Evolutionary conservation across 2,113 vertebrate genomes (phyloP).

Genomic region (Scortum barcoo): DNA sequence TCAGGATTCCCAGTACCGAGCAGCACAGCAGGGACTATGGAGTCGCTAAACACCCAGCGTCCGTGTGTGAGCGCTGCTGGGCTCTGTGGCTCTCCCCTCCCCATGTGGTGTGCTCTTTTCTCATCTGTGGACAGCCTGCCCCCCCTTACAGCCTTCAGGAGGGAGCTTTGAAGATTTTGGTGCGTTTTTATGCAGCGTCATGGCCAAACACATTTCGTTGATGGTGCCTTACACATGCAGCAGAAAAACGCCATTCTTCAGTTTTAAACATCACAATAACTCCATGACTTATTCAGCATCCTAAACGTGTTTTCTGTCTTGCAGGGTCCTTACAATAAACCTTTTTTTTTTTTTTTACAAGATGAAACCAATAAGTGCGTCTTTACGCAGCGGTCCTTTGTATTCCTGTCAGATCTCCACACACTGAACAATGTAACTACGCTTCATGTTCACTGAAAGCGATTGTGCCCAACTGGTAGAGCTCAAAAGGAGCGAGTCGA

Average conservation of each 20-base stretch:
- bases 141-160: no score
- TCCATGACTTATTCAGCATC: not conserved
- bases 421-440: not conserved
- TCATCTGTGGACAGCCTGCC: not conserved
- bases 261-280: not conserved
- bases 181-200: slow-evolving; percentile 57
- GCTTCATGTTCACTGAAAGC: slow-evolving; percentile 1
- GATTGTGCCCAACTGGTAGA: not conserved
- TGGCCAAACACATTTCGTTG: not conserved
- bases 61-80: slow-evolving; percentile 13
- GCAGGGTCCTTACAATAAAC: not conserved
- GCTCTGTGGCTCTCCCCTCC: slow-evolving; percentile 28
- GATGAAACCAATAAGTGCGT: not conserved
- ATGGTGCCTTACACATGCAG: not conserved
- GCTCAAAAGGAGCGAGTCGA: slow-evolving; percentile 38
- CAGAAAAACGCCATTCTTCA: not conserved
- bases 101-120: not conserved
- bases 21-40: slow-evolving; percentile 6
- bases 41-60: not conserved
- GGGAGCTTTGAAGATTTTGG: not conserved
- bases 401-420: no score
- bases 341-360: not conserved
- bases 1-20: slow-evolving; percentile 1
- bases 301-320: not conserved
- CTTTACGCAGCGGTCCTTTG: slow-evolving; percentile 32